Evolutionary conservation across 2,113 vertebrate species (phyloP), one percentile per base, ranked within the genome.

Genomic region (Pleuronectes platessa): DNA sequence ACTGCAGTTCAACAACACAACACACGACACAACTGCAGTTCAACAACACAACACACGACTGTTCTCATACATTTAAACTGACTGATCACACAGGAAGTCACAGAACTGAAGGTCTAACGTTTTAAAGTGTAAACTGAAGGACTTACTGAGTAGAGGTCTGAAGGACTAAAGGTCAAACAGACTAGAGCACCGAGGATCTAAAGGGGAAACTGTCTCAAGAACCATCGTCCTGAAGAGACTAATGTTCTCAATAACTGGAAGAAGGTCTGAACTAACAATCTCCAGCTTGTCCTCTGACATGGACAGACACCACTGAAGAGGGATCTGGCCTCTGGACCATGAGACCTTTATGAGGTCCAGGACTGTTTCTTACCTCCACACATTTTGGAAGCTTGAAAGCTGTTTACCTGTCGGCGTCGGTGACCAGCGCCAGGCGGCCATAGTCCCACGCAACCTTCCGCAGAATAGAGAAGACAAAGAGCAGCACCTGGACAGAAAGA

Each of bases 391-490:
- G 5, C 11, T 6, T 56, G 56, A 58, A 27, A 20, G 15, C 15
- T 53, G 9, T 47, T 93, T 95, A 98, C 98, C 98, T 99, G 95
- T 99, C 98, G 20, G 97, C 97, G 76, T 99, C 97, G 0, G 97
- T 98, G 90, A 99, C 97, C 83, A 99, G 92, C n/a, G 97, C 98
- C 91, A 99, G 94, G 11, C 98, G 96, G 61, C 98, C 98, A 0
- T 99, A 99, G 91, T 99, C 97, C 98, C 98, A 99, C 8, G 97
- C 97, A 55, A 98, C 96, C 80, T 99, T 99, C 82, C 98, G 91
- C 73, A 99, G 87, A 76, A 99, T 96, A 62, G 98, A 99, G 83
- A 99, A 99, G 74, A 97, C 94, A 77, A 99, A 98, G 72, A 99
- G 93, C 54, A 99, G 92, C 53, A 96, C 96, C 98, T 99, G 88